Conservation (phyloP, 2,797 vertebrate genomes). For the Hydrophis major region DNA sequence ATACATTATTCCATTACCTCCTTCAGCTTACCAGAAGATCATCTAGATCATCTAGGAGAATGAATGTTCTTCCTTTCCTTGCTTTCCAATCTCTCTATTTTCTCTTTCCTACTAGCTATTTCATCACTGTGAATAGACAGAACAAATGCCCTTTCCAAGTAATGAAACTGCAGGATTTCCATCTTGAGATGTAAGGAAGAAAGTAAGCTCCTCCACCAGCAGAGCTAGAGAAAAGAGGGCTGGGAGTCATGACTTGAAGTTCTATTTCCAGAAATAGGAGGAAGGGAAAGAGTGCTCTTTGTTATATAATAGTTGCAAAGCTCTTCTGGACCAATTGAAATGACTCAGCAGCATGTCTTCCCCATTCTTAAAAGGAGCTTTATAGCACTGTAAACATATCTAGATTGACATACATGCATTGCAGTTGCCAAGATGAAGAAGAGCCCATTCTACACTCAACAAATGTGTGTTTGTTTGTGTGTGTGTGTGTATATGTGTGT, state of each 20-base stretch:
- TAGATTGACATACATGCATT: background rate
- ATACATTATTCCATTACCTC: slow-evolving; percentile 1
- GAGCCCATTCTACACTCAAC: background rate
- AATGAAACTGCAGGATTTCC: background rate
- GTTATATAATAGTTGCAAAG: slow-evolving; percentile 31
- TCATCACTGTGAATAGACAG: background rate
- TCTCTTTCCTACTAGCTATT: background rate
- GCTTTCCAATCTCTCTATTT: background rate
- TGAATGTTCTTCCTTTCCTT: background rate
- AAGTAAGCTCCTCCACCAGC: background rate
- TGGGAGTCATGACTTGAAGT: background rate
- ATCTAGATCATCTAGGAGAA: background rate
- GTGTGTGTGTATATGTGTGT: too few relatives aligned
- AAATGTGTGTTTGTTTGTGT: too few relatives aligned
- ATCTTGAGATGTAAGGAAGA: background rate
- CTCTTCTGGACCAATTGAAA: slow-evolving; percentile 20
- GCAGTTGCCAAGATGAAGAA: background rate
- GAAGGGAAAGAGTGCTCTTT: background rate
- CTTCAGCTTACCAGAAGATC: slow-evolving; percentile 6
- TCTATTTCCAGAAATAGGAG: background rate
- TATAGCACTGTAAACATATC: background rate
- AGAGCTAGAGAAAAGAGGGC: background rate
- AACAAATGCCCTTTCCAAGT: background rate
- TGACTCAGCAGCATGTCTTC: slow-evolving; percentile 32
- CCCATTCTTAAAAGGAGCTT: background rate